phyloP scores from a whole-genome alignment of 2,888 invertebrate species.

The Caenorhabditis uteleia region DNA sequence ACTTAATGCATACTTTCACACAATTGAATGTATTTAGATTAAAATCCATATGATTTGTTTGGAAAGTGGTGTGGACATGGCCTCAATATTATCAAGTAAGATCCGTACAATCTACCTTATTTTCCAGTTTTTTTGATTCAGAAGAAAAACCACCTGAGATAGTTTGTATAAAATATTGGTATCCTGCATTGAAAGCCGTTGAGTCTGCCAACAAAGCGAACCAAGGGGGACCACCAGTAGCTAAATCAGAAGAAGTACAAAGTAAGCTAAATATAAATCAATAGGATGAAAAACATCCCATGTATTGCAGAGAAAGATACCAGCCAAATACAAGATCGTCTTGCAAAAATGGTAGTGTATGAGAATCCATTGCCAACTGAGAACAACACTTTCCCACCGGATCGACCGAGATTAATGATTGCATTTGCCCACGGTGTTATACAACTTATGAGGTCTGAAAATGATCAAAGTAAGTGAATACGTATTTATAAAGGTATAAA shows the following conservation, averaged over 20 bases:
- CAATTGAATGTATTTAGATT: slow-evolving; percentile 75
- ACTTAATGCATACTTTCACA: too few species aligned
- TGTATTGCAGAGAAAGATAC: too few species aligned
- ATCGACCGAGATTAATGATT: slow-evolving; percentile 79
- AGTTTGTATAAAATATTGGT: slow-evolving; percentile 38
- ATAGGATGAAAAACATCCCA: too few species aligned
- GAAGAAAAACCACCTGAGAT: too few species aligned
- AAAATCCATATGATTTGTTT: slow-evolving; percentile 77
- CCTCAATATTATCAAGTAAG: too few species aligned
- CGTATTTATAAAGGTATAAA: neutral
- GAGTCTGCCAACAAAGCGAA: too few species aligned
- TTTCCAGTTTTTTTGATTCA: too few species aligned
- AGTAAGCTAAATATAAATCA: neutral
- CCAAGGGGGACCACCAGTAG: neutral
- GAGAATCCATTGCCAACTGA: too few species aligned
- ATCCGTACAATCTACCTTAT: too few species aligned
- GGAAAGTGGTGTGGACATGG: too few species aligned
- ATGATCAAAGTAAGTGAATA: slow-evolving; percentile 78
- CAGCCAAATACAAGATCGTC: neutral
- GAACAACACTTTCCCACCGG: slow-evolving; percentile 7
- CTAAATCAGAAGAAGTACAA: neutral
- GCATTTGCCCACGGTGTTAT: slow-evolving; percentile 87
- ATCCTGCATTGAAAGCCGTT: slow-evolving; percentile 31
- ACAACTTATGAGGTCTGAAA: slow-evolving; percentile 87
- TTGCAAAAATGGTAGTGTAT: neutral